These are phyloP conservation scores for Narcine bancroftii DNA, from an alignment of 2,113 vertebrate genomes.

Conservation along the genomic window DNA sequence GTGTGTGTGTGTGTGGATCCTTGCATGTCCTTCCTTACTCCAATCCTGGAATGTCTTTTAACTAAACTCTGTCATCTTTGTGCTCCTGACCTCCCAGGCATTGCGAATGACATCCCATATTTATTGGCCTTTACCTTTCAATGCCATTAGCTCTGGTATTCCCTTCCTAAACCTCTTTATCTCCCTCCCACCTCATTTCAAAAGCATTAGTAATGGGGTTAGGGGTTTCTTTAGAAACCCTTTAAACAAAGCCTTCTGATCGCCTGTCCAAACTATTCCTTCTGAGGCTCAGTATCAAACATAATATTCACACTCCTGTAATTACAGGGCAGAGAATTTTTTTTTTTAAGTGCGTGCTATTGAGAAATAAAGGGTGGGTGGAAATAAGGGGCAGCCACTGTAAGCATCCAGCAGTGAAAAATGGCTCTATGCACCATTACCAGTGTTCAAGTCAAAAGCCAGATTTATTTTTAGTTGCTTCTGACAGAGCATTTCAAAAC, in stretches of 20 bases:
- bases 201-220: too few species aligned
- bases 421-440: slow-evolving; percentile 47
- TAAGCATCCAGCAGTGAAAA: neutral
- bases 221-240: too few species aligned
- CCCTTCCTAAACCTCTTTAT: neutral
- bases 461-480: slow-evolving; percentile 51
- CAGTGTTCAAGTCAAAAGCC: slow-evolving; percentile 44
- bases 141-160: neutral
- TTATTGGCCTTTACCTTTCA: neutral
- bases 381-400: neutral
- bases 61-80: neutral
- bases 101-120: neutral
- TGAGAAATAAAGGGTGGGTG: neutral
- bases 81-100: neutral
- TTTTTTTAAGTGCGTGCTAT: neutral
- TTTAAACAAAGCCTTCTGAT: too few species aligned
- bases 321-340: neutral
- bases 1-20: neutral
- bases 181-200: too few species aligned
- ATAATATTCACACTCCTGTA: neutral
- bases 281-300: too few species aligned
- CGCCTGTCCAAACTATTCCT: neutral
- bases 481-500: slow-evolving; percentile 50
- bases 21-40: neutral
- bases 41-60: too few species aligned